phyloP scores from a whole-genome alignment of 2,888 invertebrate species.

The Pseudococcus jackbeardsleyi region DNA sequence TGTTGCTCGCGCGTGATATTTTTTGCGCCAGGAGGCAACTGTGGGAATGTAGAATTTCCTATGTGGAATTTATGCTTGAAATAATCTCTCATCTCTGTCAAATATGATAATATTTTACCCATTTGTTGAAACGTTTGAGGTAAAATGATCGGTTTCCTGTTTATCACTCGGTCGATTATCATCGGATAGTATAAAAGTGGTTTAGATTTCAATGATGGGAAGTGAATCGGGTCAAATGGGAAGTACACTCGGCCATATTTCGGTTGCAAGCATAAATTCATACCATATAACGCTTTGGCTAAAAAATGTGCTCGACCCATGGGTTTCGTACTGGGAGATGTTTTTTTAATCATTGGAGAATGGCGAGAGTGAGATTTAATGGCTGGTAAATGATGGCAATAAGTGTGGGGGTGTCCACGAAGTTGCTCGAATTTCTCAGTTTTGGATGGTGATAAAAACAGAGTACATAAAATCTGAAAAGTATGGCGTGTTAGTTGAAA shows the following conservation, averaged over 20 bases:
- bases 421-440: background rate
- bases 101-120: background rate
- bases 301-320: background rate
- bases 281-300: background rate
- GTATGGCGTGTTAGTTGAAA: background rate
- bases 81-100: background rate
- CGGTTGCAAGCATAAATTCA: constrained; percentile 20
- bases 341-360: background rate
- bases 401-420: background rate
- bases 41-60: background rate
- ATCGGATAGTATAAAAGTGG: constrained; percentile 1
- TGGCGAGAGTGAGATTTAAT: background rate
- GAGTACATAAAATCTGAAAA: background rate
- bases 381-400: background rate
- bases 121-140: background rate
- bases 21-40: background rate
- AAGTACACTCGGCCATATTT: background rate
- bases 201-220: background rate
- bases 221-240: background rate
- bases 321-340: background rate
- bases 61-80: background rate
- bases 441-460: background rate
- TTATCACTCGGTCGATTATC: background rate
- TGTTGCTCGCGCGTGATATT: background rate
- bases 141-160: constrained; percentile 21